phyloP scores from a whole-genome alignment of 2,113 vertebrate species.

The Notothenia coriiceps region DNA sequence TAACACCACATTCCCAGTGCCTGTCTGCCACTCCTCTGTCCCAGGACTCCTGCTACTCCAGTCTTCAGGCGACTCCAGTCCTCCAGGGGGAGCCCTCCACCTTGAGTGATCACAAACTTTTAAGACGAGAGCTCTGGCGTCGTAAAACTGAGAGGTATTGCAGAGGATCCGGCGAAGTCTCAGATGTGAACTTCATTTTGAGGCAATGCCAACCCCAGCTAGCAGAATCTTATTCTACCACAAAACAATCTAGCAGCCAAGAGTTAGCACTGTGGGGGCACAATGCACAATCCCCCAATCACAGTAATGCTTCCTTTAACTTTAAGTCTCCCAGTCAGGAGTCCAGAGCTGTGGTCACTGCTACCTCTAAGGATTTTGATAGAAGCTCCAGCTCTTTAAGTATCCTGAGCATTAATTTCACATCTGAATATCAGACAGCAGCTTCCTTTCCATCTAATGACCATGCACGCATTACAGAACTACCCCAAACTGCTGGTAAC shows the following conservation, averaged over 20 bases:
- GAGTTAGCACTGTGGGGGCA: slow-evolving; percentile 85
- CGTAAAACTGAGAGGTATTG: slow-evolving; percentile 51
- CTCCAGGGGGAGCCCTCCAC: slow-evolving; percentile 83
- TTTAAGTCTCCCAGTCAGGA: slow-evolving; percentile 82
- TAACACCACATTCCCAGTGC: slow-evolving; percentile 90
- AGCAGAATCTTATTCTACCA: slow-evolving; percentile 23
- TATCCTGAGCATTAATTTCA: slow-evolving; percentile 71
- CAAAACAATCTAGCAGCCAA: slow-evolving; percentile 76
- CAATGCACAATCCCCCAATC: slow-evolving; percentile 72
- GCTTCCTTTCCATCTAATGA: slow-evolving; percentile 62
- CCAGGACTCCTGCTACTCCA: slow-evolving; percentile 93
- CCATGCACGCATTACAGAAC: slow-evolving; percentile 26
- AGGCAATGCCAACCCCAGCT: slow-evolving; percentile 80
- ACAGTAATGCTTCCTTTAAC: slow-evolving; percentile 46
- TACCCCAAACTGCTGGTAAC: slow-evolving; percentile 21
- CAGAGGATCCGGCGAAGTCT: slow-evolving; percentile 74
- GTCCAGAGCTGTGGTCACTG: slow-evolving; percentile 74
- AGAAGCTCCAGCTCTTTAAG: slow-evolving; percentile 60
- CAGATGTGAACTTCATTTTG: slow-evolving; percentile 81
- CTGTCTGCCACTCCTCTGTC: slow-evolving; percentile 89
- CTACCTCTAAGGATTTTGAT: slow-evolving; percentile 68
- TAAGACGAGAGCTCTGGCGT: slow-evolving; percentile 55
- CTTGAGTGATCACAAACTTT: slow-evolving; percentile 59
- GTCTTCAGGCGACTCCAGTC: slow-evolving; percentile 91
- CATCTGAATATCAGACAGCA: slow-evolving; percentile 81